These are phyloP conservation scores for Suncus etruscus DNA, from an alignment of 2,113 vertebrate genomes.

Conservation along the genomic window DNA sequence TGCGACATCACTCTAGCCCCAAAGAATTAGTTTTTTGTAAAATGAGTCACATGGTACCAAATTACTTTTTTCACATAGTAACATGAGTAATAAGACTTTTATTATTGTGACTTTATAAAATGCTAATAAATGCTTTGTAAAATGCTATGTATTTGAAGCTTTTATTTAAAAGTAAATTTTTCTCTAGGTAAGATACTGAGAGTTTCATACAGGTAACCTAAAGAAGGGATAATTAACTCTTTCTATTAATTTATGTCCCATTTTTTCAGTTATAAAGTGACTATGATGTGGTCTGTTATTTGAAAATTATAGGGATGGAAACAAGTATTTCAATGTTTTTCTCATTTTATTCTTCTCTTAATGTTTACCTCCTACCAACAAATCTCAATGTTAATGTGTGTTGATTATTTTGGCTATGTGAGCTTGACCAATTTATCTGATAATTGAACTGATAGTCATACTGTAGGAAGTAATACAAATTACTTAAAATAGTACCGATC, in stretches of 20 bases:
- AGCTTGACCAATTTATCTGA: constrained; percentile 45
- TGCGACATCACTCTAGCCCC: no score
- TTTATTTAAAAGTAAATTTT: constrained; percentile 10
- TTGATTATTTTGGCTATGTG: constrained; percentile 8
- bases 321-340: constrained; percentile 4
- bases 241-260: constrained; percentile 22
- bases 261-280: constrained; percentile 23
- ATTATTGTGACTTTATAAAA: constrained; percentile 1
- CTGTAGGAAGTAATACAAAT: neutral
- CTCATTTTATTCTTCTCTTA: neutral
- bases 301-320: neutral
- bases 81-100: constrained; percentile 4
- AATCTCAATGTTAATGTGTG: neutral
- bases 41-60: constrained; percentile 10
- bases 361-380: neutral
- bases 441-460: neutral
- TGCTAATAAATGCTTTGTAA: constrained; percentile 31
- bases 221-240: neutral
- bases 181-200: neutral
- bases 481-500: constrained; percentile 23
- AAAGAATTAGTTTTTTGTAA: no score
- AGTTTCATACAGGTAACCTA: constrained; percentile 41
- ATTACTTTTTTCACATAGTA: constrained; percentile 9
- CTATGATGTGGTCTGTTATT: constrained; percentile 1
- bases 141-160: neutral